Evolutionary conservation across 1,140 invertebrate species (phyloP).

Genomic region (Gyrodactylus salaris): DNA sequence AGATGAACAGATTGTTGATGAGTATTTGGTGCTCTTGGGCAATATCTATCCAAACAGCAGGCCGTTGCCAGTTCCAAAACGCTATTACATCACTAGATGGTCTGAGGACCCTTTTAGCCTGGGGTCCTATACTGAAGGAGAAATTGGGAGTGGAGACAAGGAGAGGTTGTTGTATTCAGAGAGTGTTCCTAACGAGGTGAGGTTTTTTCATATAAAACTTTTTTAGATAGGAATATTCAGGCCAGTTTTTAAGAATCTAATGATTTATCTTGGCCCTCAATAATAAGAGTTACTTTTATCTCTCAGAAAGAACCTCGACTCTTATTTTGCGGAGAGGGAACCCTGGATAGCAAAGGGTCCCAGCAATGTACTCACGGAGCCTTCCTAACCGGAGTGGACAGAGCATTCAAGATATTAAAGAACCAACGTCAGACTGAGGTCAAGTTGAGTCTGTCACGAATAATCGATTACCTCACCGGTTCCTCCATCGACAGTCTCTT

Average conservation of each 20-base stretch:
- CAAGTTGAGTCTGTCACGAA: background rate
- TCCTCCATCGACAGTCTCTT: background rate
- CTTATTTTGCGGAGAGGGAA: constrained; percentile 3
- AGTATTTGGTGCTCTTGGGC: background rate
- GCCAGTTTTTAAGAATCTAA: background rate
- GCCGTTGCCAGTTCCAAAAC: background rate
- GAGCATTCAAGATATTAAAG: background rate
- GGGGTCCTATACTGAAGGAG: background rate
- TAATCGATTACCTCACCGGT: constrained; percentile 2
- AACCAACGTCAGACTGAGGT: background rate
- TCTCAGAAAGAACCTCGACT: background rate
- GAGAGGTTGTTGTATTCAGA: background rate
- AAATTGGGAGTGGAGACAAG: background rate
- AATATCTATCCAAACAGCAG: background rate
- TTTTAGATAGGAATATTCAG: too few species aligned
- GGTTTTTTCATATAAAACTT: background rate
- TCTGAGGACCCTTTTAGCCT: constrained; percentile 5
- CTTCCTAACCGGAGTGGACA: constrained; percentile 1
- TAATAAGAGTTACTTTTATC: background rate
- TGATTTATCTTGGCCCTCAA: background rate
- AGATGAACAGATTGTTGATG: constrained; percentile 2
- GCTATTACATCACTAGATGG: constrained; percentile 1
- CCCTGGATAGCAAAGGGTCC: constrained; percentile 3
- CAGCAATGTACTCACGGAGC: constrained; percentile 7
- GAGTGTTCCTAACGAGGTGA: background rate